phyloP scores from a whole-genome alignment of 2,888 invertebrate genomes.

The Caradrina clavipalpis region DNA sequence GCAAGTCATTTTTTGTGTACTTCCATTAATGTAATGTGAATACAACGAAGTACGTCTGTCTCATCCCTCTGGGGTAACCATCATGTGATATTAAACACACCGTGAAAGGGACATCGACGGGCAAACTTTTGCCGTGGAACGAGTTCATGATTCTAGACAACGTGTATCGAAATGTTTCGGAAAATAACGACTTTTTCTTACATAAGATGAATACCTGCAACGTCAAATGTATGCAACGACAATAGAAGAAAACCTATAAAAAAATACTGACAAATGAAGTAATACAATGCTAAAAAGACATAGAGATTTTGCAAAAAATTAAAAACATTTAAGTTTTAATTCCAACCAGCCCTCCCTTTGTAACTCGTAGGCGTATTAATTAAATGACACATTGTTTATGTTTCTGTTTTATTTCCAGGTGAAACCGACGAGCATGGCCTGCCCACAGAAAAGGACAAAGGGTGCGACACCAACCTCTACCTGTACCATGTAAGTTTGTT shows the following conservation, averaged over 20 bases:
- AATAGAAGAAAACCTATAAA: background rate
- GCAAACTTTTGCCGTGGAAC: no score
- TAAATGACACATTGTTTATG: constrained; percentile 28
- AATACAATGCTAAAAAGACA: no score
- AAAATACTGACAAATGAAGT: background rate
- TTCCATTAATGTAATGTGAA: background rate
- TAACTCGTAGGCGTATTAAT: background rate
- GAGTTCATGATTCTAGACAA: no score
- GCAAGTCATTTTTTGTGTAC: background rate
- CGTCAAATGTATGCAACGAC: no score
- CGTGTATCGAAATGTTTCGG: no score
- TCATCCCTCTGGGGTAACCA: background rate
- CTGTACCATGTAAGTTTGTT: constrained; percentile 93
- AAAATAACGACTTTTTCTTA: no score
- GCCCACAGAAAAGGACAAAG: constrained; percentile 93
- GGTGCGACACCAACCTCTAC: constrained; percentile 96
- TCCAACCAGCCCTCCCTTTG: no score
- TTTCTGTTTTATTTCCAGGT: constrained; percentile 87
- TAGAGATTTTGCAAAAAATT: background rate
- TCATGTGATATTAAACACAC: no score
- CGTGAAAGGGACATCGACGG: no score
- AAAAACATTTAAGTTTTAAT: no score
- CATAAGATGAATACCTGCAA: no score
- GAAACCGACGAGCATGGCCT: constrained; percentile 93
- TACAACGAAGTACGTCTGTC: no score